phyloP scores from a whole-genome alignment of 1,140 invertebrate genomes.

The Temnothorax curvispinosus region DNA sequence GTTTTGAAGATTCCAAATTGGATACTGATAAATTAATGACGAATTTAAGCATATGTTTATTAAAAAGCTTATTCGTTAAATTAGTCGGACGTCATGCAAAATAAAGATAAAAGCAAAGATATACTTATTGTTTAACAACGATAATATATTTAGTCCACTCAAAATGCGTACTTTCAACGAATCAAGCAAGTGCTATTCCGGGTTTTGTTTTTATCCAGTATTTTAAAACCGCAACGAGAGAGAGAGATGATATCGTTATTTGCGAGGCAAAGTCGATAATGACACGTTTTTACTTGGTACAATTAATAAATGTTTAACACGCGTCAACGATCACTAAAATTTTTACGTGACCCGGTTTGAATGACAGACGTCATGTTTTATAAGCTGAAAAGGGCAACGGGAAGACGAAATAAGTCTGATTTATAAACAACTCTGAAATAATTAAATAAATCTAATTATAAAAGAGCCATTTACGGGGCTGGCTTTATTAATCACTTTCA shows the following conservation, averaged over 20 bases:
- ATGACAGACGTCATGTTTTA: background rate
- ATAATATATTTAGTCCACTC: background rate
- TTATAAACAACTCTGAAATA: constrained; percentile 1
- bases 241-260: background rate
- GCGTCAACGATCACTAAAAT: background rate
- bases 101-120: background rate
- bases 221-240: background rate
- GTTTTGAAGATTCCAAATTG: background rate
- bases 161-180: background rate
- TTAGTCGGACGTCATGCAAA: background rate
- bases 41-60: background rate
- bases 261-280: background rate
- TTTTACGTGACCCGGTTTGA: background rate
- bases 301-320: constrained; percentile 23
- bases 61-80: background rate
- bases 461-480: background rate
- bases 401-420: background rate
- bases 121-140: background rate
- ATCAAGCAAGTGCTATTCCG: background rate
- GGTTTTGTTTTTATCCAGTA: background rate
- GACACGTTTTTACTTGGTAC: background rate
- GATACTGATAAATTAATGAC: background rate
- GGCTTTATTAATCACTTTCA: background rate
- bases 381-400: background rate
- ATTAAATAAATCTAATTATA: constrained; percentile 26